Percentiles rank a stretch among this genome's conserved stretches.
These are phyloP conservation scores for Camponotus vicinus DNA, from an alignment of 1,140 invertebrate genomes.

Conservation along the genomic window DNA sequence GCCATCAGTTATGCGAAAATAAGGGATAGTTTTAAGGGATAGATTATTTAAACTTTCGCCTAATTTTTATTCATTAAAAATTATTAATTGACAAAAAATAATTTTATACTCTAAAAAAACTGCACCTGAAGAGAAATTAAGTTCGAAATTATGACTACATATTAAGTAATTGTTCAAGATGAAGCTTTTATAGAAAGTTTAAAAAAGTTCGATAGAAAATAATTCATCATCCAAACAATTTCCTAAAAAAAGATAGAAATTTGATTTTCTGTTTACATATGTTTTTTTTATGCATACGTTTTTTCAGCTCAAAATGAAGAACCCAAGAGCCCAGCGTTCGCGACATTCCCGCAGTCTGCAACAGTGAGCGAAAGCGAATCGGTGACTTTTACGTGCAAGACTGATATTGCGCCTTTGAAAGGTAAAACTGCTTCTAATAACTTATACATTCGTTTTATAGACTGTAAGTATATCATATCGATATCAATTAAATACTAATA, in stretches of 20 bases:
- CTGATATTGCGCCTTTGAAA: constrained; percentile 90
- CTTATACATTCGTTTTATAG: too few relatives aligned
- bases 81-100: too few relatives aligned
- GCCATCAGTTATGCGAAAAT: not conserved
- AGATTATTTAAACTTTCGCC: not conserved
- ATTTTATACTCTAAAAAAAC: too few relatives aligned
- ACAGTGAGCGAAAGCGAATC: constrained; percentile 94
- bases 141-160: too few relatives aligned
- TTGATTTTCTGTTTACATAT: not conserved
- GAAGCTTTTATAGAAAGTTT: too few relatives aligned
- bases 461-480: too few relatives aligned
- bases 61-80: not conserved
- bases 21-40: not conserved
- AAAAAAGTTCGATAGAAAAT: too few relatives aligned
- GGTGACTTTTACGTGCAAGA: constrained; percentile 92
- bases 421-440: constrained; percentile 82
- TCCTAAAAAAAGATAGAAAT: not conserved
- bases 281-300: not conserved
- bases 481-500: constrained; percentile 11
- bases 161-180: too few relatives aligned
- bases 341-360: constrained; percentile 95
- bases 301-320: constrained; percentile 94
- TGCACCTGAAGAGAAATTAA: too few relatives aligned
- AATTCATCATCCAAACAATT: too few relatives aligned
- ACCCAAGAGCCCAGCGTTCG: constrained; percentile 93